Evolutionary conservation across 2,797 vertebrate genomes (phyloP).

Genomic region (Notamacropus eugenii): DNA sequence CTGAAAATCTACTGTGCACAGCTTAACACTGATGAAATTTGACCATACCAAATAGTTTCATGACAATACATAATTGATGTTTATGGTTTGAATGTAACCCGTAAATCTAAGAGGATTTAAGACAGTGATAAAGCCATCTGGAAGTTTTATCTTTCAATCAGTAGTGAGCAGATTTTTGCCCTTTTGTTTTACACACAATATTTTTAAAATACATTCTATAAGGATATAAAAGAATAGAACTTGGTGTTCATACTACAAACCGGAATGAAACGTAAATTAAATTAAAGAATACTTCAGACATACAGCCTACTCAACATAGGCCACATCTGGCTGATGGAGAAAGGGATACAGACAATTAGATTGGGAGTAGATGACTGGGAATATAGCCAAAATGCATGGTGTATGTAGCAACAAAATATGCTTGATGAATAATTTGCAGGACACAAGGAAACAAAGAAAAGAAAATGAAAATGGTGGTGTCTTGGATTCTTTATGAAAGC

Average conservation of each 20-base stretch:
- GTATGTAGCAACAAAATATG: slow-evolving; percentile 25
- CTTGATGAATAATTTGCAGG: slow-evolving; percentile 24
- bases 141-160: slow-evolving; percentile 22
- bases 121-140: slow-evolving; percentile 38
- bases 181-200: slow-evolving; percentile 50
- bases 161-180: slow-evolving; percentile 33
- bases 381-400: slow-evolving; percentile 6
- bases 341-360: slow-evolving; percentile 39
- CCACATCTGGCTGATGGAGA: slow-evolving; percentile 48
- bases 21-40: slow-evolving; percentile 23
- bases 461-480: not conserved
- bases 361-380: slow-evolving; percentile 20
- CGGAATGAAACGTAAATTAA: slow-evolving; percentile 55
- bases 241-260: slow-evolving; percentile 34
- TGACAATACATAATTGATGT: slow-evolving; percentile 26
- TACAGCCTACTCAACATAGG: not conserved
- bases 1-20: slow-evolving; percentile 12
- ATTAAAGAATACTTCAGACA: slow-evolving; percentile 35
- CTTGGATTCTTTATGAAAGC: not conserved
- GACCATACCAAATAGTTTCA: slow-evolving; percentile 26
- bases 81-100: slow-evolving; percentile 36
- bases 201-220: slow-evolving; percentile 51
- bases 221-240: slow-evolving; percentile 53
- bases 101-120: slow-evolving; percentile 42
- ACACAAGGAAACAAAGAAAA: slow-evolving; percentile 8